These are phyloP conservation scores for Chrysogorgia sp. DNA, from an alignment of 92 coral and sea anemone genomes.

Conservation along the genomic window DNA sequence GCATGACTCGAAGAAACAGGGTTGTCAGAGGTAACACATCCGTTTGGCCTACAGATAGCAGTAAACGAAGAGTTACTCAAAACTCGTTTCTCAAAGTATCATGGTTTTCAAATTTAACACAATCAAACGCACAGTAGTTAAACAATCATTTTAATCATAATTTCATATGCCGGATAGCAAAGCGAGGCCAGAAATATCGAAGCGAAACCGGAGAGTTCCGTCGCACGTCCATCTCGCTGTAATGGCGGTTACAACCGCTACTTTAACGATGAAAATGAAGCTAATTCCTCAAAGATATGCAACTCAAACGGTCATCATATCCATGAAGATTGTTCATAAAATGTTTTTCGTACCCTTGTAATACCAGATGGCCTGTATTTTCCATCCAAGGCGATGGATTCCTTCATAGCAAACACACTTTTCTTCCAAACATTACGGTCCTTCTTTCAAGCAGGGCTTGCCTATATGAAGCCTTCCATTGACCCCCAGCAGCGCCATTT, in stretches of 20 bases:
- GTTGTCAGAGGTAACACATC: constrained; percentile 92
- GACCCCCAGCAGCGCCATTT: constrained; percentile 99
- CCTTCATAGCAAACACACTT: constrained; percentile 65
- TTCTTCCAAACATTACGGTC: constrained; percentile 76
- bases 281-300: constrained; percentile 63
- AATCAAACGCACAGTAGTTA: constrained; percentile 69
- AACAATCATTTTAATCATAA: constrained; percentile 69
- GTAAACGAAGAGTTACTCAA: constrained; percentile 45
- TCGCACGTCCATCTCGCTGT: constrained; percentile 73
- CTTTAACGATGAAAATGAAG: constrained; percentile 72
- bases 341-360: constrained; percentile 93
- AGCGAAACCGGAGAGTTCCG: constrained; percentile 1
- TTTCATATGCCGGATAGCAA: constrained; percentile 42
- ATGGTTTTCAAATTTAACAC: constrained; percentile 41
- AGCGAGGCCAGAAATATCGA: constrained; percentile 73
- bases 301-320: constrained; percentile 90
- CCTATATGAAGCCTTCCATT: constrained; percentile 97
- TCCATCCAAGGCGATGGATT: constrained; percentile 99
- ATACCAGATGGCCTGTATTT: constrained; percentile 99
- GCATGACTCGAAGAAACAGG: constrained; percentile 80
- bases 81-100: constrained; percentile 32
- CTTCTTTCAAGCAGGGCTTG: constrained; percentile 89
- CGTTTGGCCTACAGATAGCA: constrained; percentile 97
- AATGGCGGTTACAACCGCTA: constrained; percentile 88
- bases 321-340: constrained; percentile 87